Evolutionary conservation across 2,797 vertebrate species (phyloP).

Genomic region (Manis javanica): DNA sequence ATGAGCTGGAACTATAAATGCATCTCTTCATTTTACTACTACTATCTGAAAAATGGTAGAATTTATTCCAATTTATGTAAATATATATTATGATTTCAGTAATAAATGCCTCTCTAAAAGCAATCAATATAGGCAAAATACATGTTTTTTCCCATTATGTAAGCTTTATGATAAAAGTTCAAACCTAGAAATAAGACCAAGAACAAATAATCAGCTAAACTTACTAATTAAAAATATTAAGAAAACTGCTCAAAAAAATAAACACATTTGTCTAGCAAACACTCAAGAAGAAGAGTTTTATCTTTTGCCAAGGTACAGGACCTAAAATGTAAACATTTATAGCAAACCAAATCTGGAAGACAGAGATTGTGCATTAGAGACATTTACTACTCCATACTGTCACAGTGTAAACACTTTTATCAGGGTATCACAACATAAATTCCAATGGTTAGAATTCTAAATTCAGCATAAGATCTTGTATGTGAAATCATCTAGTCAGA

Average conservation of each 20-base stretch:
- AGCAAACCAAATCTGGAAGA: conserved; percentile 73
- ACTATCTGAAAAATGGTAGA: conserved; percentile 11
- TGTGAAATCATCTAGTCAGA: conserved; percentile 64
- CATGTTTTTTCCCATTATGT: conserved; percentile 28
- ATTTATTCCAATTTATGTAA: conserved; percentile 55
- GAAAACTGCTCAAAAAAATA: conserved; percentile 77
- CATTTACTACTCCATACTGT: conserved; percentile 62
- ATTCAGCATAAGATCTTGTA: conserved; percentile 6
- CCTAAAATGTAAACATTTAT: conserved; percentile 77
- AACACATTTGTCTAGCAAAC: conserved; percentile 77
- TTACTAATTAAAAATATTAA: conserved; percentile 71
- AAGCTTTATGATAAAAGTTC: conserved; percentile 69
- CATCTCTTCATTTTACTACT: conserved; percentile 32
- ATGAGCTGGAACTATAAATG: conserved; percentile 53
- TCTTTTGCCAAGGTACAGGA: conserved; percentile 73
- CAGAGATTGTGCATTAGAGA: conserved; percentile 55
- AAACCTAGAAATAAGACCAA: conserved; percentile 76
- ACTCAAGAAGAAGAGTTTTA: conserved; percentile 75
- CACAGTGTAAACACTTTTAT: conserved; percentile 75
- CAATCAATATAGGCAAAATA: conserved; percentile 37
- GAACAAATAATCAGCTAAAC: conserved; percentile 68
- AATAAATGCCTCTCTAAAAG: conserved; percentile 67
- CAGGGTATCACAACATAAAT: conserved; percentile 69
- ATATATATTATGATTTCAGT: conserved; percentile 45
- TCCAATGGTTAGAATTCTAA: conserved; percentile 66